Conservation (phyloP, 2,797 vertebrate species). For the Galago senegalensis region DNA sequence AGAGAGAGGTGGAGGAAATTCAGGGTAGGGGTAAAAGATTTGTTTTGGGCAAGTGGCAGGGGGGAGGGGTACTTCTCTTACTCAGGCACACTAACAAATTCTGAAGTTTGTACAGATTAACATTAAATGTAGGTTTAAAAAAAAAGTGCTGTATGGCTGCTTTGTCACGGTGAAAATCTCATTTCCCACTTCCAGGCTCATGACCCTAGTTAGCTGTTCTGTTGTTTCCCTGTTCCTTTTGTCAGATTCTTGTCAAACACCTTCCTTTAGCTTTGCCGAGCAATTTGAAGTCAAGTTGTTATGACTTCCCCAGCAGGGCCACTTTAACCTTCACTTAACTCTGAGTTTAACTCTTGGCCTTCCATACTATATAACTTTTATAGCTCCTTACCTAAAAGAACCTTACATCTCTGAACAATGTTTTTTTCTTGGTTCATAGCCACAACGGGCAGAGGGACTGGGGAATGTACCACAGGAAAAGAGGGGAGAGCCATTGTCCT, state of each 20-base stretch:
- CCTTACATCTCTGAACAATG: constrained; percentile 11
- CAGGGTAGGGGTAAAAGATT: background rate
- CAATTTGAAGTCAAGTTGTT: constrained; percentile 66
- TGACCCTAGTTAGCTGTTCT: background rate
- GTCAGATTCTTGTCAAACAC: constrained; percentile 48
- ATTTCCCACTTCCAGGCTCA: background rate
- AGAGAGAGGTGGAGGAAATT: background rate
- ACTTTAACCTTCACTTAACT: constrained; percentile 76
- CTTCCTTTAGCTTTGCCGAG: constrained; percentile 63
- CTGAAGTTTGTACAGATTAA: constrained; percentile 45
- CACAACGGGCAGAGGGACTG: background rate
- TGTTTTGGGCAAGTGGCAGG: background rate
- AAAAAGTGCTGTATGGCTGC: background rate
- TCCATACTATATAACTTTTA: constrained; percentile 71
- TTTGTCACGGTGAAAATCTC: constrained; percentile 34
- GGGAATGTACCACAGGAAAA: constrained; percentile 46
- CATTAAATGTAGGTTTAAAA: background rate
- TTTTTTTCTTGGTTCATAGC: constrained; percentile 58
- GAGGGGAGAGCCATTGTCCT: background rate
- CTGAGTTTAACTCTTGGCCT: constrained; percentile 67
- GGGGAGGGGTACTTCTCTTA: background rate
- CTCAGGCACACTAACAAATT: constrained; percentile 3
- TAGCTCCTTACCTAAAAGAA: constrained; percentile 45
- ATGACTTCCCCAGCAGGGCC: constrained; percentile 55
- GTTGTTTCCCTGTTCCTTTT: constrained; percentile 50